Percentiles rank a stretch among this genome's conserved stretches.
These are phyloP conservation scores for Echeneis naucrates DNA, from an alignment of 2,797 vertebrate genomes.

Conservation along the genomic window DNA sequence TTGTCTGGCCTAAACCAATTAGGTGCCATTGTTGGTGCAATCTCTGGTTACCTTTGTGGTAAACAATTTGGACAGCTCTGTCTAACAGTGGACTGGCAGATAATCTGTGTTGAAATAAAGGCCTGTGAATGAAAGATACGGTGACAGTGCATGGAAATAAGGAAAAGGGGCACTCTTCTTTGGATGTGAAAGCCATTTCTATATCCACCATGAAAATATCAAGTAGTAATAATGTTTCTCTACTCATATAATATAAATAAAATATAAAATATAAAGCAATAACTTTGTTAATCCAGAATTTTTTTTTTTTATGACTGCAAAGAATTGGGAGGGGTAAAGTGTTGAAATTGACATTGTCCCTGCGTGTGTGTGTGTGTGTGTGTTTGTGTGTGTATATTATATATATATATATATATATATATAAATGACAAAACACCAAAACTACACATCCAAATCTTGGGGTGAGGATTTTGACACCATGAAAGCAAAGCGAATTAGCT, in stretches of 20 bases:
- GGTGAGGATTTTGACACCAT: too few relatives aligned
- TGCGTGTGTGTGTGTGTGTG: too few relatives aligned
- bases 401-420: too few relatives aligned
- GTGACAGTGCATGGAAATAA: conserved; percentile 4
- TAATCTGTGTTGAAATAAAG: conserved; percentile 29
- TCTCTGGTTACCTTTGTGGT: conserved; percentile 78
- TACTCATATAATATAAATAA: neutral
- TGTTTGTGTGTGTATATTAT: too few relatives aligned
- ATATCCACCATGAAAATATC: neutral
- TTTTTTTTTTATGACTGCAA: neutral
- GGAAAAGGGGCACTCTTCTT: neutral
- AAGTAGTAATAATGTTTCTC: neutral
- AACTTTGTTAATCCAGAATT: neutral
- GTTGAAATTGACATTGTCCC: too few relatives aligned
- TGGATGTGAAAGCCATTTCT: neutral
- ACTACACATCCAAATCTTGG: too few relatives aligned
- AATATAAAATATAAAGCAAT: too few relatives aligned
- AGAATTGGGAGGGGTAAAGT: neutral
- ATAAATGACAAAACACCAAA: too few relatives aligned
- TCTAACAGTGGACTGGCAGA: conserved; percentile 37
- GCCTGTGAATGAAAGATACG: conserved; percentile 46
- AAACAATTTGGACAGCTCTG: conserved; percentile 68
- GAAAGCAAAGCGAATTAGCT: neutral
- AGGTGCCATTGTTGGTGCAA: conserved; percentile 70
- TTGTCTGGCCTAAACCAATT: conserved; percentile 80